A percentile compares a stretch with the other conserved stretches of the same genome.
Conservation (phyloP, 1,140 invertebrate species). For the Tachypleus tridentatus region DNA sequence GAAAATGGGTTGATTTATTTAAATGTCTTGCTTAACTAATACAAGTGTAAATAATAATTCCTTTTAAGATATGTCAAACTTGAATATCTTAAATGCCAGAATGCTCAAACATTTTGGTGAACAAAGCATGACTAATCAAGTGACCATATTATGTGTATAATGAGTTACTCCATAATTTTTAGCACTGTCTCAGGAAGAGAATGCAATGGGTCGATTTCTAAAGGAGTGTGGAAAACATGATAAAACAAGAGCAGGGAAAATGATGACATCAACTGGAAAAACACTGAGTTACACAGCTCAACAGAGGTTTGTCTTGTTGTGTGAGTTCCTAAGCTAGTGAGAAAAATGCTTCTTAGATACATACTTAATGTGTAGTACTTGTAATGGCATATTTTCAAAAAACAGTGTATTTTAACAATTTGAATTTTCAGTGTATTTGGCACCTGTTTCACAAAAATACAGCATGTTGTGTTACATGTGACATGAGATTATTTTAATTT, state of each 20-base stretch:
- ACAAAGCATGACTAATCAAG: background rate
- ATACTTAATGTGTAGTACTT: too few relatives aligned
- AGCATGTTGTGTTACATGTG: too few relatives aligned
- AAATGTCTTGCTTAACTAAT: background rate
- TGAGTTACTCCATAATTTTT: conserved; percentile 13
- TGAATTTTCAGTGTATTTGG: too few relatives aligned
- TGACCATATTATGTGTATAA: too few relatives aligned
- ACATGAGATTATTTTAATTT: too few relatives aligned
- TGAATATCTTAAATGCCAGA: background rate
- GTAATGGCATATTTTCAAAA: too few relatives aligned
- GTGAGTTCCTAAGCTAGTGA: too few relatives aligned
- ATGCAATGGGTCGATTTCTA: conserved; percentile 83
- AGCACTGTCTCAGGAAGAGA: conserved; percentile 88
- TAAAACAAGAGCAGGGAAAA: conserved; percentile 73
- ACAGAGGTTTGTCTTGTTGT: conserved; percentile 42
- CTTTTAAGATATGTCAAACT: background rate
- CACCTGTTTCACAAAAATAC: too few relatives aligned
- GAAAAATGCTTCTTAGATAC: too few relatives aligned
- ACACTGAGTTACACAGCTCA: conserved; percentile 89
- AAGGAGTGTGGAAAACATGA: conserved; percentile 87
- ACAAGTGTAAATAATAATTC: background rate
- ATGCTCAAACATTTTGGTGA: background rate
- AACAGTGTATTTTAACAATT: too few relatives aligned
- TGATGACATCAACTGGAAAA: conserved; percentile 89
- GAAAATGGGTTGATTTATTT: background rate